Evolutionary conservation across 2,797 vertebrate species (phyloP).

Genomic region (Jordanella pulchra): DNA sequence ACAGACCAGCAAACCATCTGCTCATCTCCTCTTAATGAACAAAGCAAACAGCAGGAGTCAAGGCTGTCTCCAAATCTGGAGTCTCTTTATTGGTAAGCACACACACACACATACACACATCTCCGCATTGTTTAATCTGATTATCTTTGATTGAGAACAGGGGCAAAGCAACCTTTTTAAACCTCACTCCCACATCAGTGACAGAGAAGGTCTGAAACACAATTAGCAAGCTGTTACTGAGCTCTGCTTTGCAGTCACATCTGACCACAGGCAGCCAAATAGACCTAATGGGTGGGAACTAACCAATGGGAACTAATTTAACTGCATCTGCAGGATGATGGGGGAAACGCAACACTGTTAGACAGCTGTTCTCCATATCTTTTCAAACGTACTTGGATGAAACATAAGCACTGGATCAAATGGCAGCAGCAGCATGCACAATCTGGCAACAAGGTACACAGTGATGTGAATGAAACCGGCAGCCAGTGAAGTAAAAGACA

Average conservation of each 20-base stretch:
- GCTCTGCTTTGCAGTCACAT: constrained; percentile 78
- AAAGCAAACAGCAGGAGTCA: constrained; percentile 87
- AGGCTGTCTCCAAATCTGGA: constrained; percentile 84
- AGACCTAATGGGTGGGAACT: constrained; percentile 78
- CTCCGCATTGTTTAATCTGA: constrained; percentile 77
- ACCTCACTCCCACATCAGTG: constrained; percentile 77
- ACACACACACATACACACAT: constrained; percentile 64
- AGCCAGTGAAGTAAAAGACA: constrained; percentile 53
- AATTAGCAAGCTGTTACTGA: constrained; percentile 81
- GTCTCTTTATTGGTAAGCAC: constrained; percentile 80
- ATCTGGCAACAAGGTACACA: constrained; percentile 39
- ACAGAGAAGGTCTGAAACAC: constrained; percentile 81
- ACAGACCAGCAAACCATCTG: constrained; percentile 86
- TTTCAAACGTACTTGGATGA: constrained; percentile 72
- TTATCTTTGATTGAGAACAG: constrained; percentile 83
- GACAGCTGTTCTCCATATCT: constrained; percentile 76
- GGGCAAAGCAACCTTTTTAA: constrained; percentile 80
- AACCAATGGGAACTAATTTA: constrained; percentile 76
- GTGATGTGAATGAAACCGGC: constrained; percentile 58
- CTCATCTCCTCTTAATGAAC: constrained; percentile 87
- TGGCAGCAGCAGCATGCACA: constrained; percentile 50
- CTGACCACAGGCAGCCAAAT: constrained; percentile 78
- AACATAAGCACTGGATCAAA: constrained; percentile 59
- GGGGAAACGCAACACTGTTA: constrained; percentile 77
- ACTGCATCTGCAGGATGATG: constrained; percentile 67